These are phyloP conservation scores for Lepidocyrtoides sp. DNA, from an alignment of 2,888 invertebrate genomes.

Conservation along the genomic window DNA sequence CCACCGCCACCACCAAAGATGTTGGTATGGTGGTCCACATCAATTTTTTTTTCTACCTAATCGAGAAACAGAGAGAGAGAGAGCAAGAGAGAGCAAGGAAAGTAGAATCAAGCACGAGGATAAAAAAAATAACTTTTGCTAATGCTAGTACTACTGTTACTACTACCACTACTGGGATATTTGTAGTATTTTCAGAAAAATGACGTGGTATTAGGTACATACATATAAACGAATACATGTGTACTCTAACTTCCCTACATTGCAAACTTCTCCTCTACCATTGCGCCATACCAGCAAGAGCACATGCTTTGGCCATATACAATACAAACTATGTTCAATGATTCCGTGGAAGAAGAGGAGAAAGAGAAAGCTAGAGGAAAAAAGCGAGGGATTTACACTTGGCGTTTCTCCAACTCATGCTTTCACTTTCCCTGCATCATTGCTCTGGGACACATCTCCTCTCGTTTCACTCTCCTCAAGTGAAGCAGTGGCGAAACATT, in stretches of 20 bases:
- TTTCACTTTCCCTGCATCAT: slow-evolving; percentile 75
- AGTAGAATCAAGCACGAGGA: slow-evolving; percentile 34
- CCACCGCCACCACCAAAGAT: too few relatives aligned
- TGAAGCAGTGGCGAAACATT: neutral
- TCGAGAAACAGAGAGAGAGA: slow-evolving; percentile 17
- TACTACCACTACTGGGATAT: neutral
- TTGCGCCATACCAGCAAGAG: neutral
- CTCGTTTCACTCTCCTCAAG: neutral
- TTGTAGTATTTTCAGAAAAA: slow-evolving; percentile 15
- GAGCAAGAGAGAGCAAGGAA: neutral
- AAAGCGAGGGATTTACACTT: slow-evolving; percentile 77
- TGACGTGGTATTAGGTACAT: neutral
- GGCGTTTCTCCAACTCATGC: slow-evolving; percentile 75
- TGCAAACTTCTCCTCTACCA: neutral
- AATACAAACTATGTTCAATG: too few relatives aligned
- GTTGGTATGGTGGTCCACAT: slow-evolving; percentile 10
- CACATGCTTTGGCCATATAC: too few relatives aligned
- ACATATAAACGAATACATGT: neutral
- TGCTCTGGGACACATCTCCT: slow-evolving; percentile 66
- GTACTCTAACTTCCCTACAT: neutral
- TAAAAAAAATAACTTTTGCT: neutral
- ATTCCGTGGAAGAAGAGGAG: slow-evolving; percentile 16
- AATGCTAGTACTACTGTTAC: neutral
- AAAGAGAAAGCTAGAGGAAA: slow-evolving; percentile 8
- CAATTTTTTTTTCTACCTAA: slow-evolving; percentile 33